A percentile compares a stretch with the other conserved stretches of the same genome.
Conservation (phyloP, 30 jellyfish, hydroid and myxozoan genomes). For the Aurelia aurita region DNA sequence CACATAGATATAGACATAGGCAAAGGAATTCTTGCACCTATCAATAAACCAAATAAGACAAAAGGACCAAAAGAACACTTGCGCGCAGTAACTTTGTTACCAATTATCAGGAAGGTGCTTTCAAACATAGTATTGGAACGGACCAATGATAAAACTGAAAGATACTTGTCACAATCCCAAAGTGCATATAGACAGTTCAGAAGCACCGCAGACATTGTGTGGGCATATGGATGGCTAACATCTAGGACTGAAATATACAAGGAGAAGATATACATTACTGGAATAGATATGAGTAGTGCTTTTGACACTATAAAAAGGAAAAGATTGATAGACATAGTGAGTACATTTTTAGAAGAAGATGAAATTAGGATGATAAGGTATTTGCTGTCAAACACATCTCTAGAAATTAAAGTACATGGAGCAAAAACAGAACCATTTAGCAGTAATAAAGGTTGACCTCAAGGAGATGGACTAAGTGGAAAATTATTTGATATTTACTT, state of each 20-base stretch:
- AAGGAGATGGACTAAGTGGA: slow-evolving; percentile 57
- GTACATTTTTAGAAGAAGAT: slow-evolving; percentile 10
- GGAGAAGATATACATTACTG: slow-evolving; percentile 11
- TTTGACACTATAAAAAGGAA: slow-evolving; percentile 24
- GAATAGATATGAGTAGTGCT: slow-evolving; percentile 52
- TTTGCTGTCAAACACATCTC: slow-evolving; percentile 3
- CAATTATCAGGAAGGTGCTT: slow-evolving; percentile 47
- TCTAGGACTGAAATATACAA: slow-evolving; percentile 31
- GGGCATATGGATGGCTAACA: slow-evolving; percentile 54
- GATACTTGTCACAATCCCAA: slow-evolving; percentile 43
- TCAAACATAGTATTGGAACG: slow-evolving; percentile 44
- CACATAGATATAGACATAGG: slow-evolving; percentile 11
- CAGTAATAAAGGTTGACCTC: slow-evolving; percentile 52
- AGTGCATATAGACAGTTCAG: slow-evolving; percentile 28
- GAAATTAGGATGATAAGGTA: slow-evolving; percentile 20
- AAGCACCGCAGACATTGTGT: slow-evolving; percentile 52
- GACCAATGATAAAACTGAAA: slow-evolving; percentile 26
- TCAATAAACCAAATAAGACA: slow-evolving; percentile 40
- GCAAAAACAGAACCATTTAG: slow-evolving; percentile 9
- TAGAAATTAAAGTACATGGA: slow-evolving; percentile 10
- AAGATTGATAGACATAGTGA: not conserved
- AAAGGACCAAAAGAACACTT: slow-evolving; percentile 53
- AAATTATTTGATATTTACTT: slow-evolving; percentile 7
- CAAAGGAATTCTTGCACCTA: slow-evolving; percentile 3
- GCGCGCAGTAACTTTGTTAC: slow-evolving; percentile 39